A percentile compares a stretch with the other conserved stretches of the same genome.
phyloP scores from a whole-genome alignment of 2,113 vertebrate genomes.

The Caloenas nicobarica region DNA sequence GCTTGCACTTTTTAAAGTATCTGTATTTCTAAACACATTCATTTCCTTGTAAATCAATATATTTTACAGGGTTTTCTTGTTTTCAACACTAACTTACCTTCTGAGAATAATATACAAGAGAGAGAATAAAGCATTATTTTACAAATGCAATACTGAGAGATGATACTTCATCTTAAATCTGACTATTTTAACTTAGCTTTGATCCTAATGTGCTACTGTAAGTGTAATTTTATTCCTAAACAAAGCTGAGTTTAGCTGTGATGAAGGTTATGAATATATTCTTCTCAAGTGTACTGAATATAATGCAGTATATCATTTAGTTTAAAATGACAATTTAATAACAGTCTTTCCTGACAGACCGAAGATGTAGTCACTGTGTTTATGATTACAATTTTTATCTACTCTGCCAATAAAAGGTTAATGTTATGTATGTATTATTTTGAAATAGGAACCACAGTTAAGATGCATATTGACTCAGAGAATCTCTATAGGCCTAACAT shows the following conservation, averaged over 20 bases:
- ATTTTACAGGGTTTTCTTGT: neutral
- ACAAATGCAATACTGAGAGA: neutral
- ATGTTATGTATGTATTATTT: neutral
- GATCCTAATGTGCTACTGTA: neutral
- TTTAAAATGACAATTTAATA: slow-evolving; percentile 24
- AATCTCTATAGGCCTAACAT: neutral
- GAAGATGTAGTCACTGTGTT: neutral
- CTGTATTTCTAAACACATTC: neutral
- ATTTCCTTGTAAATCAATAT: neutral
- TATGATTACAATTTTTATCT: neutral
- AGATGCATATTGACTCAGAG: neutral
- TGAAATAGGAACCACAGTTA: neutral
- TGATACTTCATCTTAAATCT: neutral
- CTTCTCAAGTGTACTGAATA: neutral
- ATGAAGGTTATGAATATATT: slow-evolving; percentile 39
- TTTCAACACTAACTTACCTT: neutral
- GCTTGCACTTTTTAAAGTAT: neutral
- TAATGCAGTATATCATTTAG: slow-evolving; percentile 21
- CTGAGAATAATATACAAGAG: neutral
- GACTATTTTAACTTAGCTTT: neutral
- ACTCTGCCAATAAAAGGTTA: neutral
- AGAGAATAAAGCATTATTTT: neutral
- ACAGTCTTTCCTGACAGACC: neutral
- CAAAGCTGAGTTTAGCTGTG: neutral
- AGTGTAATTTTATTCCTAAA: slow-evolving; percentile 10